Percentiles rank a stretch among this genome's conserved stretches.
Evolutionary conservation across 2,888 invertebrate genomes (phyloP).

Genomic region (Phyllotreta striolata): DNA sequence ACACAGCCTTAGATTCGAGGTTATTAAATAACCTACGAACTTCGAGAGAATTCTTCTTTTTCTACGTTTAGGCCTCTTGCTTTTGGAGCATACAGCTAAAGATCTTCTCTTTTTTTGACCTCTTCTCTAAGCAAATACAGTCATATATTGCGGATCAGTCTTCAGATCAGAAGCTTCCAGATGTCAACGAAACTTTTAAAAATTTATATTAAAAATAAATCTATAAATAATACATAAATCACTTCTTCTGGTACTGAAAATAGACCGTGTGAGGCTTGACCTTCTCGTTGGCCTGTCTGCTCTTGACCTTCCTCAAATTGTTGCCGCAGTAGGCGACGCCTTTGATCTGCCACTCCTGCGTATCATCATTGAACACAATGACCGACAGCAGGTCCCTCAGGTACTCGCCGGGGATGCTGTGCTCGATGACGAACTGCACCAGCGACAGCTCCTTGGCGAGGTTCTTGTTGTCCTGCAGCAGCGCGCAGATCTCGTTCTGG

Average conservation of each 20-base stretch:
- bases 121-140: too few relatives aligned
- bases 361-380: slow-evolving; percentile 94
- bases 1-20: too few relatives aligned
- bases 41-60: too few relatives aligned
- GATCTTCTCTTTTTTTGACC: too few relatives aligned
- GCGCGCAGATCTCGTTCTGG: slow-evolving; percentile 45
- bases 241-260: slow-evolving; percentile 21
- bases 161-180: too few relatives aligned
- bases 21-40: too few relatives aligned
- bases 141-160: too few relatives aligned
- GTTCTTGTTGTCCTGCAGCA: slow-evolving; percentile 78
- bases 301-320: slow-evolving; percentile 63
- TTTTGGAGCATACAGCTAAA: too few relatives aligned
- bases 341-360: slow-evolving; percentile 95
- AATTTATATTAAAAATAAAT: too few relatives aligned
- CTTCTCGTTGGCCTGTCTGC: background rate
- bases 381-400: slow-evolving; percentile 87
- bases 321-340: slow-evolving; percentile 97
- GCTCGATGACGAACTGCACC: slow-evolving; percentile 85
- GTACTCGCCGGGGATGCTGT: slow-evolving; percentile 88
- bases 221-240: too few relatives aligned
- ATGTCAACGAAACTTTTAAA: too few relatives aligned
- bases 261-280: slow-evolving; percentile 16
- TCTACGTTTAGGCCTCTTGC: too few relatives aligned
- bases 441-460: slow-evolving; percentile 76